Evolutionary conservation across 2,888 invertebrate genomes (phyloP), one percentile per base, ranked within the genome.

Genomic region (Drosophila ezoana): DNA sequence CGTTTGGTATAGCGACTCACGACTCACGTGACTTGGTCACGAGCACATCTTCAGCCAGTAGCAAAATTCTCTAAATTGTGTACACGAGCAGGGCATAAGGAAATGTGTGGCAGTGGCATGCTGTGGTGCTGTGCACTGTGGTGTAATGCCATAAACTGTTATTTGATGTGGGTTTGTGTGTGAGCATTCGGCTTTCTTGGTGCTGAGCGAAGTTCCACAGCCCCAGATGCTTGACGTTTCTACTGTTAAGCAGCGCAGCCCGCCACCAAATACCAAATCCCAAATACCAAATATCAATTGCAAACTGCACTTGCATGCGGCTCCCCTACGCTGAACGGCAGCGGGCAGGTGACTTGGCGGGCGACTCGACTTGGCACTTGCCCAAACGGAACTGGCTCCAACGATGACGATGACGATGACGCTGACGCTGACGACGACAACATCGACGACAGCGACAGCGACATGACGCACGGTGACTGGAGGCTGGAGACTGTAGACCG

Each of bases 161-260:
- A 81, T 84, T 83, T 83, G 85, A 81, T 83, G 81, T 83, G 84
- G 83, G 81, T 81, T 75, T 60, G 59, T 74, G 71, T 75, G 75
- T 67, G 71, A 59, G 65, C 65, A 45, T 58, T 62, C 52, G 14
- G 20, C 49, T 57, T 23, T 40, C 48, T 20, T 57, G 51, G 14
- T 51, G 44, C 52, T 47, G 45, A 57, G 44, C 60, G 57, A 47
- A 60, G 63, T 60, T 49, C 33, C 60, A 38, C 51, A 63, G 59
- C 16, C 48, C 79, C 79, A 79, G 68, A 65, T 75, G 79, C 66
- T 63, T 53, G 52, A 49, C 44, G 52, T 37, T 53, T 48, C 33
- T 16, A 28, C 45, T 51, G 59, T 18, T 38, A 49, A 51, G 57
- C 57, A 57, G 49, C 47, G 4, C 13, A 35, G 35, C 13, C 28